Conservation (phyloP, 2,888 invertebrate species). For the Ephialtes manifestator region DNA sequence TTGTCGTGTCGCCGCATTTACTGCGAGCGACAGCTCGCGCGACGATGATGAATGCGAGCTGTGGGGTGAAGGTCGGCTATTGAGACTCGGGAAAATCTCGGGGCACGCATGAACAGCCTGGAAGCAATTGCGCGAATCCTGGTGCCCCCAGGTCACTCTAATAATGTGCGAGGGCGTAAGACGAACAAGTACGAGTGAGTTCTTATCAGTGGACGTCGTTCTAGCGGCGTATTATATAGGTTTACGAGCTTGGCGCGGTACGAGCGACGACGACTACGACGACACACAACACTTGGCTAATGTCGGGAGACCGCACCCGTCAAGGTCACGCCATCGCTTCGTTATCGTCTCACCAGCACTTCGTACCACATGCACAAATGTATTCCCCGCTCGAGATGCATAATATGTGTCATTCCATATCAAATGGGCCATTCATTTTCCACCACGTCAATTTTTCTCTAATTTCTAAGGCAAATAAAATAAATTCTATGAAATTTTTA, state of each 20-base stretch:
- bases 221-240: slow-evolving; percentile 12
- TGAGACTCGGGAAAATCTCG: slow-evolving; percentile 69
- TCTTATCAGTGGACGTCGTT: slow-evolving; percentile 52
- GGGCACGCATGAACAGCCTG: slow-evolving; percentile 8
- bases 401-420: too few relatives aligned
- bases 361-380: slow-evolving; percentile 52
- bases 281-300: slow-evolving; percentile 10
- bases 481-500: too few relatives aligned
- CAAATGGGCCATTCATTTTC: too few relatives aligned
- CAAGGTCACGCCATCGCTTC: slow-evolving; percentile 79
- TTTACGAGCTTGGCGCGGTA: slow-evolving; percentile 10
- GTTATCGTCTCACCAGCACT: slow-evolving; percentile 75
- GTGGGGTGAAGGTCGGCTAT: slow-evolving; percentile 81
- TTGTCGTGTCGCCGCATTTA: slow-evolving; percentile 13
- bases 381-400: slow-evolving; percentile 32
- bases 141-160: slow-evolving; percentile 56
- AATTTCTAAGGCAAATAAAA: too few relatives aligned
- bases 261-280: neutral
- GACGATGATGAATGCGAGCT: slow-evolving; percentile 64
- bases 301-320: slow-evolving; percentile 53
- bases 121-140: slow-evolving; percentile 54
- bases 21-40: slow-evolving; percentile 35
- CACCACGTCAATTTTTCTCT: too few relatives aligned
- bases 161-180: slow-evolving; percentile 26
- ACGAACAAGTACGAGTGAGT: slow-evolving; percentile 20